Evolutionary conservation across 1,140 invertebrate species (phyloP), one percentile per base, ranked within the genome.

Genomic region (Heliconius himera): DNA sequence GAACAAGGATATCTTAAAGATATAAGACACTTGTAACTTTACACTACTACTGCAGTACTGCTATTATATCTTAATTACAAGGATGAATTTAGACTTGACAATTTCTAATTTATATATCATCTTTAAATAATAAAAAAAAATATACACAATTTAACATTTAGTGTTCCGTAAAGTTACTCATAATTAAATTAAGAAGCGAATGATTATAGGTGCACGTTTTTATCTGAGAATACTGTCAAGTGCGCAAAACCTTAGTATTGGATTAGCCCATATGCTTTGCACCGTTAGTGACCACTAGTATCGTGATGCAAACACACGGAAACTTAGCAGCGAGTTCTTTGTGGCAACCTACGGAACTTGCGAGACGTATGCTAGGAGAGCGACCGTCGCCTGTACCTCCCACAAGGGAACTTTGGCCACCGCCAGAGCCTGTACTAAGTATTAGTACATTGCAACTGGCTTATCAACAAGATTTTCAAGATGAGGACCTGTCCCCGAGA

Each of bases 361-460:
- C 93, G 6, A 89, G 93, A 1, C 87, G 93, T 22, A 91, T 94
- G 88, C 83, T 94, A 66, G 93, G 93, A 66, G 92, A 94, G 81
- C 83, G 93, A 33, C 91, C 93, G 2, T 88, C 92, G 60, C 90
- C 92, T n/a, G 91, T 93, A 0, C 92, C 92, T 13, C 92, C 93
- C 8, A 93, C 91, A 1, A 87, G 93, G 70, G 92, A 93, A 9
- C 83, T 93, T 33, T 94, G 93, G 93, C 93, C 93, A 18, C 85
- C 88, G 29, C 87, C 87, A 13, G 88, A 89, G 46, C 89, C 89
- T 75, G 89, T 85, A 36, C 79, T 94, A 49, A 94, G 91, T 74
- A 94, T 94, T 76, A 94, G 93, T 81, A 94, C 93, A 6, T 82
- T 94, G 16, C 93, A 94, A 60, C 80, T 93, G 33, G 91, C 93